A percentile compares a stretch with the other conserved stretches of the same genome.
Evolutionary conservation across 2,797 vertebrate species (phyloP).

Genomic region (Pagetopsis macropterus): DNA sequence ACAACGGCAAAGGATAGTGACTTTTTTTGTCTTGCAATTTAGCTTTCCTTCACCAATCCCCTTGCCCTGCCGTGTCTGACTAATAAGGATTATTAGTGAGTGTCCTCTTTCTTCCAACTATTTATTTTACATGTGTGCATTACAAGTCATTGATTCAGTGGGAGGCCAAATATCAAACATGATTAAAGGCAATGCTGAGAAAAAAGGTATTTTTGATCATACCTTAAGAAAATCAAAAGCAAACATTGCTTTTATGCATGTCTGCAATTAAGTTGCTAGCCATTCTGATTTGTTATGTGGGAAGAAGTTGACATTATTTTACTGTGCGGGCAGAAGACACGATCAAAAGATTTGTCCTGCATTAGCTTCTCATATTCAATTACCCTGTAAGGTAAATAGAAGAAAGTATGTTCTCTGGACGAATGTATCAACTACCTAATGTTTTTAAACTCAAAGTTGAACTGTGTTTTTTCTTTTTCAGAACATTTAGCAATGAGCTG

Average conservation of each 20-base stretch:
- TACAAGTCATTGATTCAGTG: constrained; percentile 74
- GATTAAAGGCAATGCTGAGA: constrained; percentile 63
- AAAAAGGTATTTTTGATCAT: constrained; percentile 68
- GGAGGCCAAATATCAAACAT: constrained; percentile 59
- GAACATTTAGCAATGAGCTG: not conserved
- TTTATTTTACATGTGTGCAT: constrained; percentile 74
- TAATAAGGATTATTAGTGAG: constrained; percentile 78
- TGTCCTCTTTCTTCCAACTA: constrained; percentile 73
- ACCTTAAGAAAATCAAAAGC: constrained; percentile 48
- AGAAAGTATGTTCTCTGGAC: not conserved
- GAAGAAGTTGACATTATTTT: constrained; percentile 9
- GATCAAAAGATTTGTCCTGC: not conserved
- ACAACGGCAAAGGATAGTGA: constrained; percentile 61
- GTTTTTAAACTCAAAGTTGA: not conserved
- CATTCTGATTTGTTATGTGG: constrained; percentile 12
- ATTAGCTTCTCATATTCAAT: not conserved
- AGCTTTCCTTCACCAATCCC: constrained; percentile 58
- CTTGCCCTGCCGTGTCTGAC: constrained; percentile 69
- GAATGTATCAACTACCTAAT: not conserved
- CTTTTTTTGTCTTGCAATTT: constrained; percentile 72
- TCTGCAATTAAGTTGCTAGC: constrained; percentile 9
- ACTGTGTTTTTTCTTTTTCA: not conserved
- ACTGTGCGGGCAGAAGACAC: not conserved
- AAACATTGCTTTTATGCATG: constrained; percentile 15
- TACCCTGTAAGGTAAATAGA: not conserved